These are phyloP conservation scores for Poeciliopsis infans DNA, from an alignment of 2,797 vertebrate genomes.

Conservation along the genomic window DNA sequence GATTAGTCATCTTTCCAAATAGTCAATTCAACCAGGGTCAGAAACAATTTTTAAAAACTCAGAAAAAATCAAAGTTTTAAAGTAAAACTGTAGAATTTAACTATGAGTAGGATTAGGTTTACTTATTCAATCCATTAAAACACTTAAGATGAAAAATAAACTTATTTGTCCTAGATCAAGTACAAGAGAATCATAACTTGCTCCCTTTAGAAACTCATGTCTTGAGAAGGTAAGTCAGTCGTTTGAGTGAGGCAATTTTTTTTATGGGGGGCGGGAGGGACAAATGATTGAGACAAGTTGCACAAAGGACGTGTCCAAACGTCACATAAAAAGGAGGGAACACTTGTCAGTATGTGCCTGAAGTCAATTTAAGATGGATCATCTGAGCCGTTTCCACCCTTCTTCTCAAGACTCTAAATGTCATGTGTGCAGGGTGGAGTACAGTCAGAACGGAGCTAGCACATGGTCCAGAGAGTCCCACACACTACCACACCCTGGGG, in stretches of 20 bases:
- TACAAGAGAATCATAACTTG: background rate
- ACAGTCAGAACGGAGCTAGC: conserved; percentile 25
- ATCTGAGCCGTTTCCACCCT: conserved; percentile 30
- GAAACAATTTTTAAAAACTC: background rate
- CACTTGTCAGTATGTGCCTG: background rate
- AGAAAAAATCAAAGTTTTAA: background rate
- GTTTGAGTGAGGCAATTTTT: background rate
- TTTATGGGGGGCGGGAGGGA: background rate
- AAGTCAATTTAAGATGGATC: background rate
- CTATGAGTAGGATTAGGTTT: background rate
- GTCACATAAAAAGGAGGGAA: background rate
- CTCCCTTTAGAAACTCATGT: background rate
- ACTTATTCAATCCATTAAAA: background rate
- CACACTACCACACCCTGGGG: conserved; percentile 70
- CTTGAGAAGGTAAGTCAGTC: background rate
- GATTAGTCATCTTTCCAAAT: background rate
- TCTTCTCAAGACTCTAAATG: conserved; percentile 55
- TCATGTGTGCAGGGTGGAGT: conserved; percentile 59
- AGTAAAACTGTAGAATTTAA: background rate
- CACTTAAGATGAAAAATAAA: background rate
- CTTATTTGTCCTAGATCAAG: background rate
- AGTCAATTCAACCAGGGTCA: background rate
- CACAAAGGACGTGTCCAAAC: background rate
- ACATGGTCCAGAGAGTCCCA: conserved; percentile 56
- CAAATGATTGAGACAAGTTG: background rate